phyloP scores from a whole-genome alignment of 2,113 vertebrate species.

The Potamarius usumacintae region DNA sequence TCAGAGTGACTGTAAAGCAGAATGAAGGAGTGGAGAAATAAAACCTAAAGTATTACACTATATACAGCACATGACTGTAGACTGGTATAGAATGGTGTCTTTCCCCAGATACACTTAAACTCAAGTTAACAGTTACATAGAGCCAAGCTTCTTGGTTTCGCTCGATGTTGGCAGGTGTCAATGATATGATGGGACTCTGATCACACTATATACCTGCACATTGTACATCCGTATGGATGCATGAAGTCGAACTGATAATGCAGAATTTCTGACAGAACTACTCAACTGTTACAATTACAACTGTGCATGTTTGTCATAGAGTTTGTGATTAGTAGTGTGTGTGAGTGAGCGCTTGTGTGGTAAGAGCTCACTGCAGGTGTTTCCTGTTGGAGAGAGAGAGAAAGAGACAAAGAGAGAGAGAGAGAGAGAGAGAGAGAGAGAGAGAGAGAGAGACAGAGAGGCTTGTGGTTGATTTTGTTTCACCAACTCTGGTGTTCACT shows the following conservation, averaged over 20 bases:
- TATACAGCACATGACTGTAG: background rate
- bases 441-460: background rate
- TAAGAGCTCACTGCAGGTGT: conserved; percentile 55
- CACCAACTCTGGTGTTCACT: conserved; percentile 9
- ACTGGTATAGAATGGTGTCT: background rate
- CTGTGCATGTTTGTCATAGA: conserved; percentile 24
- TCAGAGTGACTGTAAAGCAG: background rate
- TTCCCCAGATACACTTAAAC: background rate
- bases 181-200: background rate
- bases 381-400: conserved; percentile 57
- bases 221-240: background rate
- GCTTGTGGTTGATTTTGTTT: conserved; percentile 32
- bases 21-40: background rate
- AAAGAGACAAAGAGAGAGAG: background rate
- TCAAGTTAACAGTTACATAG: background rate
- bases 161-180: conserved; percentile 4
- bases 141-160: background rate
- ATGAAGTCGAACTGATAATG: conserved; percentile 12
- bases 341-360: conserved; percentile 36
- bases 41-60: background rate
- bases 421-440: background rate
- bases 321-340: conserved; percentile 25
- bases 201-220: background rate
- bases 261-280: background rate
- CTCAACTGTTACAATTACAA: conserved; percentile 44